Evolutionary conservation across 2,888 invertebrate genomes (phyloP).

Genomic region (Aphidius colemani): DNA sequence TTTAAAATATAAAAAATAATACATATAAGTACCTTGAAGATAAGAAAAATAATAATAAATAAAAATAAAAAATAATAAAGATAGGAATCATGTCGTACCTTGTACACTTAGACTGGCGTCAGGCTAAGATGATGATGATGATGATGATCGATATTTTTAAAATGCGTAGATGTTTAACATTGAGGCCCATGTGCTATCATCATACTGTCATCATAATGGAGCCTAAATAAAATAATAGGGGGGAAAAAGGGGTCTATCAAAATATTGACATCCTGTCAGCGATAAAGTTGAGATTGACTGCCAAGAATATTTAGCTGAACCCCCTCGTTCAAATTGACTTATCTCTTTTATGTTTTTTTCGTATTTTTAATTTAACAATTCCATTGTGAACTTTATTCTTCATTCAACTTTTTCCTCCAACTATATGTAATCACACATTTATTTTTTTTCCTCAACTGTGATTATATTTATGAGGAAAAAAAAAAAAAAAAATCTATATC

Average conservation of each 20-base stretch:
- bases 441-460: no score
- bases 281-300: constrained; percentile 28
- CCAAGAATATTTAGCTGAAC: constrained; percentile 7
- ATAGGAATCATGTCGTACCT: no score
- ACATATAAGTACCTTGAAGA: no score
- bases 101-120: no score
- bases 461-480: no score
- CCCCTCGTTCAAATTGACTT: neutral
- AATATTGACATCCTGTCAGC: constrained; percentile 39
- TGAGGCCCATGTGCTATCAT: neutral
- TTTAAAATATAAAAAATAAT: no score
- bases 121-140: neutral
- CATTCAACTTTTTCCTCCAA: no score
- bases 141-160: neutral
- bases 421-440: no score
- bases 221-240: neutral
- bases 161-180: constrained; percentile 4
- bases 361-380: neutral
- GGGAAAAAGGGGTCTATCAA: constrained; percentile 27
- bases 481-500: no score
- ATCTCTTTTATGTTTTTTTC: constrained; percentile 7
- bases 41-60: no score
- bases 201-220: neutral
- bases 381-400: no score
- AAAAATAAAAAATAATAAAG: no score